phyloP scores from a whole-genome alignment of 2,888 invertebrate species.

The Pandemis cinnamomeana region DNA sequence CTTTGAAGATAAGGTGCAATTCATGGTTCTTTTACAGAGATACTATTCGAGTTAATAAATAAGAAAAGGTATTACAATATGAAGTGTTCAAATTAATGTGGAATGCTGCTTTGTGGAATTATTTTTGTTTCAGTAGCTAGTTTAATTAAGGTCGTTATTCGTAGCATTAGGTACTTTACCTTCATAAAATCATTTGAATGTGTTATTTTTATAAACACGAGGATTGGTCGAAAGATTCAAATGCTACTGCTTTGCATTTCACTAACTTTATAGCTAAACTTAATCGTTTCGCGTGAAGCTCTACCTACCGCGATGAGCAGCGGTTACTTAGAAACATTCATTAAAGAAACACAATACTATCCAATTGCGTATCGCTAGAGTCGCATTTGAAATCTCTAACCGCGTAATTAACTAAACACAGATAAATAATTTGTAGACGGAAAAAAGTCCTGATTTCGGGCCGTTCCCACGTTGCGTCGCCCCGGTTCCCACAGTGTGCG shows the following conservation, averaged over 20 bases:
- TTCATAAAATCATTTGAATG: background rate
- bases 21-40: no score
- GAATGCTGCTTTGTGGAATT: background rate
- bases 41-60: no score
- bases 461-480: slow-evolving; percentile 73
- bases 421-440: slow-evolving; percentile 54
- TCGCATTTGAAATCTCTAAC: slow-evolving; percentile 24
- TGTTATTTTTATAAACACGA: background rate
- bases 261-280: background rate
- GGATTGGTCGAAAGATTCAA: background rate
- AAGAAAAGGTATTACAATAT: no score
- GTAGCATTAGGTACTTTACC: background rate
- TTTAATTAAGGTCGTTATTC: background rate
- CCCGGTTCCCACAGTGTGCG: slow-evolving; percentile 71
- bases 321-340: background rate
- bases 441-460: slow-evolving; percentile 72
- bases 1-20: no score
- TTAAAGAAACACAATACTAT: background rate
- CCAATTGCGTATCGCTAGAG: background rate
- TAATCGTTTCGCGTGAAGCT: slow-evolving; percentile 2
- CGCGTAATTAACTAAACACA: slow-evolving; percentile 56
- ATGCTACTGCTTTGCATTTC: background rate
- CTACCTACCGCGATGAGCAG: background rate
- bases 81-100: no score
- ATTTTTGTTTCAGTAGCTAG: background rate